Conservation (phyloP, 2,888 invertebrate species). For the Monopis laevigella region DNA sequence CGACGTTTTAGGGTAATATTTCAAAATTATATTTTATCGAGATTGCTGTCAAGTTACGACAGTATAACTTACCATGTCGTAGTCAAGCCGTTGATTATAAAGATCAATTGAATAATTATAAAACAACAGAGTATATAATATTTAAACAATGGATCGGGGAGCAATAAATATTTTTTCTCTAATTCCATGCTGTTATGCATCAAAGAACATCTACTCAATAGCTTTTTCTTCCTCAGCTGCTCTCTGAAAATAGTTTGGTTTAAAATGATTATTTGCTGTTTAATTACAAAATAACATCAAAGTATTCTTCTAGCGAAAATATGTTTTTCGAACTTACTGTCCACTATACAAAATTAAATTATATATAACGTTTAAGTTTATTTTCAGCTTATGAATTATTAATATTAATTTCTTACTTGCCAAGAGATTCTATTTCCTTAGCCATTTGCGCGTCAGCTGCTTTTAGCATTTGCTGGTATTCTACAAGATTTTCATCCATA, state of each 20-base stretch:
- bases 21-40: too few relatives aligned
- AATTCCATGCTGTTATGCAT: slow-evolving; percentile 56
- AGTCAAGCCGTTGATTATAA: slow-evolving; percentile 44
- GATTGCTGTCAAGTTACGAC: too few relatives aligned
- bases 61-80: slow-evolving; percentile 51
- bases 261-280: too few relatives aligned
- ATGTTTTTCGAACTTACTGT: too few relatives aligned
- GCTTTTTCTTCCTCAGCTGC: slow-evolving; percentile 70
- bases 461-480: slow-evolving; percentile 72
- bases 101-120: slow-evolving; percentile 38
- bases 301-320: too few relatives aligned
- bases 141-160: slow-evolving; percentile 86
- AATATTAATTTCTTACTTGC: slow-evolving; percentile 71
- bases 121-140: slow-evolving; percentile 69
- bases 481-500: slow-evolving; percentile 73
- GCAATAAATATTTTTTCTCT: slow-evolving; percentile 77
- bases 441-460: slow-evolving; percentile 82
- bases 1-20: too few relatives aligned
- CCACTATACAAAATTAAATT: too few relatives aligned
- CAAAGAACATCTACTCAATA: slow-evolving; percentile 60
- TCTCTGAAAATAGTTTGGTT: slow-evolving; percentile 65
- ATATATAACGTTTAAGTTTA: too few relatives aligned
- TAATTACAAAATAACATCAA: too few relatives aligned
- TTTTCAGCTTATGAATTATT: too few relatives aligned
- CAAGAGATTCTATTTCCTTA: slow-evolving; percentile 82